Evolutionary conservation across 1,140 invertebrate species (phyloP).

Genomic region (Drosophila oshimai): DNA sequence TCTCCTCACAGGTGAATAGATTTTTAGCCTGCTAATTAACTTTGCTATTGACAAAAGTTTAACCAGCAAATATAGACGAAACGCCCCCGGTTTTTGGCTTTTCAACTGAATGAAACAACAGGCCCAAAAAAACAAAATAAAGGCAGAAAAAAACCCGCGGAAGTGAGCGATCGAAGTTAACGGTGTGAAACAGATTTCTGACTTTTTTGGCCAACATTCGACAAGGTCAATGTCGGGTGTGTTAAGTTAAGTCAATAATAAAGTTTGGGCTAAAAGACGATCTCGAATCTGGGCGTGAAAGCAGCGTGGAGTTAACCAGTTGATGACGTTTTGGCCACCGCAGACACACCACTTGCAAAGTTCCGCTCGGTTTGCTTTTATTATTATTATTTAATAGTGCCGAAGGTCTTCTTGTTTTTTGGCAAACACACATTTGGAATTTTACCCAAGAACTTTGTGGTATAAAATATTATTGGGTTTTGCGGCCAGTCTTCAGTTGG

Average conservation of each 20-base stretch:
- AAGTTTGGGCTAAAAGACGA: constrained; percentile 24
- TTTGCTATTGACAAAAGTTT: constrained; percentile 32
- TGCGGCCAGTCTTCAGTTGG: constrained; percentile 41
- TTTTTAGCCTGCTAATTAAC: constrained; percentile 22
- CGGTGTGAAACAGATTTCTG: constrained; percentile 63
- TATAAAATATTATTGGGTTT: constrained; percentile 57
- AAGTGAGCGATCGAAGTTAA: constrained; percentile 52
- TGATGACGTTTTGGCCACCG: constrained; percentile 46
- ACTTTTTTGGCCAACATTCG: constrained; percentile 54
- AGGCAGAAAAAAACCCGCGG: constrained; percentile 48
- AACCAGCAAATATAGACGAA: constrained; percentile 6
- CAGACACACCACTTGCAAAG: constrained; percentile 8
- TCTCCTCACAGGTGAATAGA: background rate
- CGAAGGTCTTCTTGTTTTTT: constrained; percentile 58
- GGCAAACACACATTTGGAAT: constrained; percentile 53
- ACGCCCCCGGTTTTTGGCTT: constrained; percentile 19
- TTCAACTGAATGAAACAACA: constrained; percentile 6
- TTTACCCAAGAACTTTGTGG: constrained; percentile 49
- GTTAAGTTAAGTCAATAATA: background rate
- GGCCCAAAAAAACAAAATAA: background rate
- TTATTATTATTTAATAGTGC: constrained; percentile 8
- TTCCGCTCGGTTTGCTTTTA: constrained; percentile 37
- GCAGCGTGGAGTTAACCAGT: constrained; percentile 25
- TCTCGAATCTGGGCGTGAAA: constrained; percentile 22
- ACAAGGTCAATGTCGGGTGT: constrained; percentile 67